Evolutionary conservation across 2,888 invertebrate genomes (phyloP), one percentile per base, ranked within the genome.

Genomic region (Andrena flavipes): DNA sequence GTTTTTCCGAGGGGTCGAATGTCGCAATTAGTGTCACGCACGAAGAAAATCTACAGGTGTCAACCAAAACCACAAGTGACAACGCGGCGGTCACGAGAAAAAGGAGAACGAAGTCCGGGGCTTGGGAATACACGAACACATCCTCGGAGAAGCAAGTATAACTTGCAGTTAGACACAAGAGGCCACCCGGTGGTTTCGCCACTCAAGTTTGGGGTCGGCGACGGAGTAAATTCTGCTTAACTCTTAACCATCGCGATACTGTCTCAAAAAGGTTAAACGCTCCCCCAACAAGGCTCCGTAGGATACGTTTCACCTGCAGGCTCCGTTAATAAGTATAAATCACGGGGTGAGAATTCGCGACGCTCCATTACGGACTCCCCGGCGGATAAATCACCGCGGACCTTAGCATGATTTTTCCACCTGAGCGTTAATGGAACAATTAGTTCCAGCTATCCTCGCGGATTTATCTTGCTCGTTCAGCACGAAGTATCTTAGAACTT

Each of bases 81-180:
- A 71, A 75, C 72, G 33, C 26, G 29, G 76, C 30, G 76, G 70
- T 69, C 30, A 23, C 6, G 49, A 69, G 84, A 76, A 86, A 74
- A 76, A 71, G 76, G 51, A 56, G 56, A 13, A 35, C 26, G 62
- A 60, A 65, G 67, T 26, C 68, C 42, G 20, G 42, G 33, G 42
- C 13, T 51, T 48, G 29, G 16, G 59, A 35, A 54, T 51, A 51
- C 75, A 75, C 62, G 72, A 79, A 77, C 69, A 76, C 77, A 72
- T 68, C 64, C 65, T 75, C 29, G 64, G 68, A 49, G 75, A 82
- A 87, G 56, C 88, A 82, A 82, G 82, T 80, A 88, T 85, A 84
- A 85, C 84, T 87, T 86, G 80, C 72, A 76, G 80, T 84, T 86
- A 88, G 85, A 86, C 82, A 82, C 73, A 62, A 77, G 87, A 82